Evolutionary conservation across 2,797 vertebrate genomes (phyloP), one percentile per base, ranked within the genome.

Genomic region (Nyctalus aviator): DNA sequence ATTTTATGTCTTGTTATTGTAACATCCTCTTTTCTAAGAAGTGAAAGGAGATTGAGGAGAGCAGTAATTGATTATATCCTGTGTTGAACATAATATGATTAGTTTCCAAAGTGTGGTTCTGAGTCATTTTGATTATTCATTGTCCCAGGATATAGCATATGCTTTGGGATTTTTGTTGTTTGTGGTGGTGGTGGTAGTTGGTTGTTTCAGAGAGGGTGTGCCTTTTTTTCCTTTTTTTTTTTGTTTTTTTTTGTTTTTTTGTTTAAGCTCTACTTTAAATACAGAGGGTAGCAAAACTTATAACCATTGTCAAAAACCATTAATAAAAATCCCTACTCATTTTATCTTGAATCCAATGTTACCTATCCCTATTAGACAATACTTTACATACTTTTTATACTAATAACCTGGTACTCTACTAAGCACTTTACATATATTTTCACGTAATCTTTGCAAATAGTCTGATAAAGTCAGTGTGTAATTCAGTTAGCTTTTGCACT

Each of bases 241-340:
- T 55, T 20, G 41, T 62, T 84, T 78, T 84, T 78, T 3, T 37
- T 46, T 30, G 14, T 32, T 50, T 62, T 91, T 87, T 55, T 17
- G 41, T 62, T 84, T 78, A 94, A 62, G 18, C 12, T 59, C 32
- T 82, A 35, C 72, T 77, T 92, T 69, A 77, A 85, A 90, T 32
- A 75, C 9, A 57, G 17, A 50, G 13, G 10, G 15, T 25, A 66
- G 66, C 17, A 71, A 73, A 90, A 96, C n/a, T 44, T 48, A 83
- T 30, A 73, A 48, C 27, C 14, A 25, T 64, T 44, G 14, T 59
- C 78, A 41, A 0, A 64, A 23, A 37, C 10, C 30, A 81, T 48
- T 75, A 73, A 35, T 57, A 69, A 87, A 91, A 91, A 55, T 53
- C 48, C 13, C 9, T 27, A 21, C 8, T 35, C 30, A 55, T 71